Percentiles rank a stretch among this genome's conserved stretches.
Conservation (phyloP, 2,797 vertebrate species). For the Onychomys leucogaster region DNA sequence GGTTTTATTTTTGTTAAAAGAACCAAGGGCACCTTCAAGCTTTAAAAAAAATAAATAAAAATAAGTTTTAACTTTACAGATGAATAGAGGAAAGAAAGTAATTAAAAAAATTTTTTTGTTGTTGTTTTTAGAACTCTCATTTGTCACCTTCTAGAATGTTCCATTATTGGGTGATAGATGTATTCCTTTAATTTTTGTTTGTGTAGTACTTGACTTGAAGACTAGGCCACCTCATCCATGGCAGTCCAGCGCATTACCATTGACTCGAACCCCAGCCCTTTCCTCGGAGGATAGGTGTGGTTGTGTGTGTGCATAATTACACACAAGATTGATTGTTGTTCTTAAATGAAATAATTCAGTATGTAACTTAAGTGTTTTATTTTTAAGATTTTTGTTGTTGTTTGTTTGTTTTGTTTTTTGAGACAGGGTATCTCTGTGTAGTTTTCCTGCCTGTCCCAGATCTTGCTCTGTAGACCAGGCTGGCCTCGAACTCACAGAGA, state of each 20-base stretch:
- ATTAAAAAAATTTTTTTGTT: background rate
- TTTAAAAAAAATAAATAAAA: background rate
- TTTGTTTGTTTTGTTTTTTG: no score
- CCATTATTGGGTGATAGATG: background rate
- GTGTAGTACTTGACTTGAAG: background rate
- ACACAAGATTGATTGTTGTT: background rate
- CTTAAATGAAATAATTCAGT: conserved; percentile 9
- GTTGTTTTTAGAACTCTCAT: background rate
- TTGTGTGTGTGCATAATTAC: background rate
- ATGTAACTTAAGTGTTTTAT: background rate
- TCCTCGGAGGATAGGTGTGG: background rate
- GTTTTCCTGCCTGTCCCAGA: no score
- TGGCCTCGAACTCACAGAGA: no score
- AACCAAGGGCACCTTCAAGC: background rate
- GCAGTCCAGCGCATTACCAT: no score
- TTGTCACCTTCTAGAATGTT: conserved; percentile 30
- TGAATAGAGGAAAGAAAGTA: background rate
- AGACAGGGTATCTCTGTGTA: no score
- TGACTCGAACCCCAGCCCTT: background rate
- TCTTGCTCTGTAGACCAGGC: no score
- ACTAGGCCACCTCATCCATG: no score
- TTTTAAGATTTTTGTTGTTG: background rate
- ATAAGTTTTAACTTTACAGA: background rate
- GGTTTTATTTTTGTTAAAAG: background rate
- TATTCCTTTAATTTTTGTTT: background rate